phyloP scores from a whole-genome alignment of 2,888 invertebrate species.

The Lamellibrachia columna region DNA sequence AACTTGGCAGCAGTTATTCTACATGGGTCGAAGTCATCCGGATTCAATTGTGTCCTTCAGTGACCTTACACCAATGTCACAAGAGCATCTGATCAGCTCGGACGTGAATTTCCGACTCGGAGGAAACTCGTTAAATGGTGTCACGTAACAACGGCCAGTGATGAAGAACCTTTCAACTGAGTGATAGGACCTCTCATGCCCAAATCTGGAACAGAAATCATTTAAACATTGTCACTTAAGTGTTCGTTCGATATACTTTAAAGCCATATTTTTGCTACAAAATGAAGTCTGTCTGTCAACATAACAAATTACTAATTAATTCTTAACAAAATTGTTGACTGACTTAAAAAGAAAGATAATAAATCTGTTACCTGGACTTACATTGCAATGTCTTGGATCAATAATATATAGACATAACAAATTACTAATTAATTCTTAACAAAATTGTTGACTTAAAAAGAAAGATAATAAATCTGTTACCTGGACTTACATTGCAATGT shows the following conservation, averaged over 20 bases:
- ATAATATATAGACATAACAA: too few species aligned
- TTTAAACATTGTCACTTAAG: background rate
- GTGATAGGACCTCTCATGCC: conserved; percentile 17
- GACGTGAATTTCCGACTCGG: background rate
- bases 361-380: too few species aligned
- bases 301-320: too few species aligned
- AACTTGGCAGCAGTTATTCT: background rate
- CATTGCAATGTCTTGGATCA: too few species aligned
- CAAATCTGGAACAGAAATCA: conserved; percentile 22
- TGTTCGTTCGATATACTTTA: background rate
- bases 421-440: too few species aligned
- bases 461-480: too few species aligned
- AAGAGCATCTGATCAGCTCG: background rate
- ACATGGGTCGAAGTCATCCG: background rate
- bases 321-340: too few species aligned
- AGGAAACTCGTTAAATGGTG: background rate
- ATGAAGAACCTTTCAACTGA: background rate
- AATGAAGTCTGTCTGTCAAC: too few species aligned
- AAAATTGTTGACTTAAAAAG: too few species aligned
- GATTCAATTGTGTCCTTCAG: background rate
- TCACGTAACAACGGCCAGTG: background rate
- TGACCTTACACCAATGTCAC: background rate
- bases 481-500: too few species aligned
- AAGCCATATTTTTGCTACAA: background rate
- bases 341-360: too few species aligned